Conservation (phyloP, 2,888 invertebrate species). For the Zygothrica quintamaculata region DNA sequence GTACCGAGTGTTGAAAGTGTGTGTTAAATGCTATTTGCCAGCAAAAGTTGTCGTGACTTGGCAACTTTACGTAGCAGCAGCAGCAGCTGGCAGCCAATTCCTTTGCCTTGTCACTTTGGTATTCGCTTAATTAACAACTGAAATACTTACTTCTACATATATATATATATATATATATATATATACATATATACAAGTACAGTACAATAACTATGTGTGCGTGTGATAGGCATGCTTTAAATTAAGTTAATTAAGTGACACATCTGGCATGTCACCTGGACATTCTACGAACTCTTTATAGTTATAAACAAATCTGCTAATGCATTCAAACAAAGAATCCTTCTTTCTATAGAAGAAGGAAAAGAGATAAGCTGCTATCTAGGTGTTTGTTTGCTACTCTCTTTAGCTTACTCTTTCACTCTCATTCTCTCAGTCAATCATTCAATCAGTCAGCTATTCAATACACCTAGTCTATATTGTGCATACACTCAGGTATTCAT, state of each 20-base stretch:
- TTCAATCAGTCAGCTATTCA: conserved; percentile 13
- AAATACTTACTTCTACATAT: conserved; percentile 38
- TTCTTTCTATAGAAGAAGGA: too few species aligned
- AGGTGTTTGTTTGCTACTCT: background rate
- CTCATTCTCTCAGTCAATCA: conserved; percentile 11
- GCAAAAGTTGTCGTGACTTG: conserved; percentile 70
- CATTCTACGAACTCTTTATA: conserved; percentile 30
- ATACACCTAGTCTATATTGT: too few species aligned
- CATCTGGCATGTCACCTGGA: conserved; percentile 62
- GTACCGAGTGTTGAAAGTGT: conserved; percentile 11
- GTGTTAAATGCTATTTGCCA: conserved; percentile 67
- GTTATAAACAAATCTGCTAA: too few species aligned
- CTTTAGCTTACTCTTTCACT: conserved; percentile 1
- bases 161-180: conserved; percentile 14
- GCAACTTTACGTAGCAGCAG: conserved; percentile 49
- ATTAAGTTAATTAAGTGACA: conserved; percentile 72
- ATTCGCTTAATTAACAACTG: conserved; percentile 73
- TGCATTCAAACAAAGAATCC: conserved; percentile 13
- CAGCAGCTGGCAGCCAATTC: conserved; percentile 10
- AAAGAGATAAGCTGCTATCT: too few species aligned
- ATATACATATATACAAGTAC: background rate
- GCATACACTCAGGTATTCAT: conserved; percentile 24
- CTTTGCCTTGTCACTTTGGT: conserved; percentile 53
- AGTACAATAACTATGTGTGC: conserved; percentile 9
- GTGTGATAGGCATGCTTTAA: conserved; percentile 30